phyloP scores from a whole-genome alignment of 2,888 invertebrate genomes.

The Didymodactylos carnosus region DNA sequence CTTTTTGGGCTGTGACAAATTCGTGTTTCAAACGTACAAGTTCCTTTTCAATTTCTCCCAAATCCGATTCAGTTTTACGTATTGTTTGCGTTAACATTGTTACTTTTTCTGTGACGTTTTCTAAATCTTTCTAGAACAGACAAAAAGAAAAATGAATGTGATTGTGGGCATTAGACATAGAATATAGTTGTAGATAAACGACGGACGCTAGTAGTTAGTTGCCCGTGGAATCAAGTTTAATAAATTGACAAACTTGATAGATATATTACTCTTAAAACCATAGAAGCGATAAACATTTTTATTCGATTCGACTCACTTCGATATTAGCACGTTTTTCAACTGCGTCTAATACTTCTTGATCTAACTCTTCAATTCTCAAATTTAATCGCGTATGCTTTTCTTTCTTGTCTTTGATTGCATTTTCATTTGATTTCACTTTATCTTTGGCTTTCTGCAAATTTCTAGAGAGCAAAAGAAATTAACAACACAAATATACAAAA shows the following conservation, averaged over 20 bases:
- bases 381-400: conserved; percentile 2
- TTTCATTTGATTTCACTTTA: not conserved
- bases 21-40: conserved; percentile 57
- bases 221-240: too few relatives aligned
- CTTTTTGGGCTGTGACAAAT: conserved; percentile 35
- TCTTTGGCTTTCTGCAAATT: not conserved
- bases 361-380: conserved; percentile 15
- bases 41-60: conserved; percentile 42
- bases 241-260: too few relatives aligned
- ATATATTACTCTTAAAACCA: too few relatives aligned
- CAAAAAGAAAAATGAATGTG: too few relatives aligned
- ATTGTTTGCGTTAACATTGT: conserved; percentile 21
- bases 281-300: too few relatives aligned
- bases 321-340: not conserved
- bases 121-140: conserved; percentile 24
- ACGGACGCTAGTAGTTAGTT: too few relatives aligned
- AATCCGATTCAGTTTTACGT: conserved; percentile 34
- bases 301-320: not conserved
- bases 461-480: not conserved
- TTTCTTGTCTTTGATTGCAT: conserved; percentile 24
- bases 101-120: conserved; percentile 22
- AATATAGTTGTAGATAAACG: too few relatives aligned
- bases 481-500: not conserved
- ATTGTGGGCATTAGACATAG: too few relatives aligned
- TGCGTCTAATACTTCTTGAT: conserved; percentile 16